Evolutionary conservation across 2,113 vertebrate species (phyloP), one percentile per base, ranked within the genome.

Genomic region (Clarias gariepinus): DNA sequence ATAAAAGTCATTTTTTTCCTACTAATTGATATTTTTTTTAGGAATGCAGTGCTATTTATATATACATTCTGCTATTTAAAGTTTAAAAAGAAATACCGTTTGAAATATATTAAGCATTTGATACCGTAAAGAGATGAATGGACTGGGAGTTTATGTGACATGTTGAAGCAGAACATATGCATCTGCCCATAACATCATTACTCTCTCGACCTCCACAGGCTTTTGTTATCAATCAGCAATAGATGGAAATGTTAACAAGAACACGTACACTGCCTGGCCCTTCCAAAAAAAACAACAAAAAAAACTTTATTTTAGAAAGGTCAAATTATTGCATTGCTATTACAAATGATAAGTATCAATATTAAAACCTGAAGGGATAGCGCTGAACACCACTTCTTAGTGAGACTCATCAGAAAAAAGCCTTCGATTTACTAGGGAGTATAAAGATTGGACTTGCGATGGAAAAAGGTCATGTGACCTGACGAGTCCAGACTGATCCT

Each of bases 181-280:
- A 12, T 82, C 18, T 79, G 55, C 41, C 30, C 79, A 47, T 80
- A 81, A 78, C 60, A 21, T 86, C 30, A 81, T 76, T 55, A 55
- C 23, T 13, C 41, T 53, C 73, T 82, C 82, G 78, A 85, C 30
- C 68, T 8, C 63, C 60, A 68, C 81, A 64, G 60, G 77, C 77
- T 82, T 85, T 87, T 77, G 82, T 76, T 63, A 52, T 77, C 73
- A 47, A 68, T 85, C 58, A 81, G 52, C 60, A 85, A 82, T 57
- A 89, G 86, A 36, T 68, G 79, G 33, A 21, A 6, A 66, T 78
- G 71, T 83, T 88, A 71, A 79, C 68, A 19, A 7, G 47, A 47
- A 47, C 47, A 47, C 0, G 47, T 47, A 8, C 7, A 47, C 47
- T 47, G 41, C 41, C 41, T 41, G 41, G 41, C 41, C 41, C 7